Percentiles rank a stretch among this genome's conserved stretches.
Conservation (phyloP, 2,797 vertebrate genomes). For the Diglossa cyanea region DNA sequence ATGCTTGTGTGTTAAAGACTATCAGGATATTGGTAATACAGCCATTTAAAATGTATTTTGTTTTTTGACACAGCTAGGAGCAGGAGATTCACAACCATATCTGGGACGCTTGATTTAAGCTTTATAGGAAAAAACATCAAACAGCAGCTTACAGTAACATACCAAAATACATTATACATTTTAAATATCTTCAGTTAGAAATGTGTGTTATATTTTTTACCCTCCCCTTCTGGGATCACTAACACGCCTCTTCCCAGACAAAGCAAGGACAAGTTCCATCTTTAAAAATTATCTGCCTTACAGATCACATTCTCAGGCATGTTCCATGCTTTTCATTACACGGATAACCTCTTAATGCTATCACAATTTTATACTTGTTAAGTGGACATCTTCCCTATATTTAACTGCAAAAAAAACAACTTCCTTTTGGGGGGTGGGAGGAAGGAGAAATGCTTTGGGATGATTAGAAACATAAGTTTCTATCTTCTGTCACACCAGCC, state of each 20-base stretch:
- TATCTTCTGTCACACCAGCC: conserved; percentile 51
- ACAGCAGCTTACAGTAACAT: conserved; percentile 55
- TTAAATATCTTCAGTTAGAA: conserved; percentile 72
- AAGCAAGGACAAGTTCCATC: conserved; percentile 68
- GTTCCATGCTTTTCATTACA: conserved; percentile 69
- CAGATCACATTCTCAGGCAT: conserved; percentile 74
- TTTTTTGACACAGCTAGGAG: conserved; percentile 48
- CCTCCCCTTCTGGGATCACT: conserved; percentile 38
- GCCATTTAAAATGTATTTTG: conserved; percentile 59
- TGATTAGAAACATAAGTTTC: conserved; percentile 74
- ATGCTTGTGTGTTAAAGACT: background rate
- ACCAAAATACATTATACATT: conserved; percentile 58
- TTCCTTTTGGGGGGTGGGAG: conserved; percentile 18
- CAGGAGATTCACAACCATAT: conserved; percentile 33
- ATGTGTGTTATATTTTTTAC: conserved; percentile 58
- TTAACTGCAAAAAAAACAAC: conserved; percentile 55
- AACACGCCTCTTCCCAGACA: conserved; percentile 54
- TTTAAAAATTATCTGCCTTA: conserved; percentile 74
- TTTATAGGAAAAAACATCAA: conserved; percentile 69
- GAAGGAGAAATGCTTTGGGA: conserved; percentile 50
- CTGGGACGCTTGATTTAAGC: conserved; percentile 72
- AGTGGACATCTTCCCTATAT: conserved; percentile 66
- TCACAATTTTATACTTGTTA: conserved; percentile 72
- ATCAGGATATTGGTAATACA: background rate
- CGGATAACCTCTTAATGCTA: conserved; percentile 75